These are phyloP conservation scores for Hyles lineata DNA, from an alignment of 2,888 invertebrate species.

Conservation along the genomic window DNA sequence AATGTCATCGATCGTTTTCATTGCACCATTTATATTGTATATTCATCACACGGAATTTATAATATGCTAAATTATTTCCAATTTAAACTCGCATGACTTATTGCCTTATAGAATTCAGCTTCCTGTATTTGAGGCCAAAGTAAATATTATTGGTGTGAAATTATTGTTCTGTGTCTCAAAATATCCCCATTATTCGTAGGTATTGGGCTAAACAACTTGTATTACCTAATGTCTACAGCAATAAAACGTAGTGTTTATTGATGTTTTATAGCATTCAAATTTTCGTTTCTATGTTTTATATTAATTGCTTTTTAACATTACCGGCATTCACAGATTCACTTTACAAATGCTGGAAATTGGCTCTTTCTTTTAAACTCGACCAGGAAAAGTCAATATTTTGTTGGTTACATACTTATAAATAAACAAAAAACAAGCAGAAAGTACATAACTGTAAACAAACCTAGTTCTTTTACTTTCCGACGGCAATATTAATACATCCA, in stretches of 20 bases:
- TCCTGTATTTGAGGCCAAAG: constrained; percentile 26
- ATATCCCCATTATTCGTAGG: constrained; percentile 4
- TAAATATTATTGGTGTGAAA: constrained; percentile 21
- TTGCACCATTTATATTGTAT: constrained; percentile 29
- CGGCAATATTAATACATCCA: too few relatives aligned
- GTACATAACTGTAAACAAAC: too few relatives aligned
- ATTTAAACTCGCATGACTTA: constrained; percentile 28
- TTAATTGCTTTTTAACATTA: not conserved
- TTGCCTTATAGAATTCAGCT: constrained; percentile 27
- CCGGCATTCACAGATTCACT: too few relatives aligned
- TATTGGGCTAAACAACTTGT: not conserved
- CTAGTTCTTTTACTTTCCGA: too few relatives aligned
- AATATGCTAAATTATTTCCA: constrained; percentile 28
- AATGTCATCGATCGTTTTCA: constrained; percentile 31
- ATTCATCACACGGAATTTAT: constrained; percentile 30
- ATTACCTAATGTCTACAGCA: not conserved
- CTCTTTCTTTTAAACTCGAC: too few relatives aligned
- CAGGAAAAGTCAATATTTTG: too few relatives aligned
- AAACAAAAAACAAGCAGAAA: too few relatives aligned
- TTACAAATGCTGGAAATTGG: too few relatives aligned
- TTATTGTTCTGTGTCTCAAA: constrained; percentile 19
- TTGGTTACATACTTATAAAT: too few relatives aligned
- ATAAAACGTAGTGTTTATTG: not conserved
- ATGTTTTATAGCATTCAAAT: not conserved
- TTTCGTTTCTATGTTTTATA: not conserved